phyloP scores from a whole-genome alignment of 2,888 invertebrate species.

The Parnassius mnemosyne region DNA sequence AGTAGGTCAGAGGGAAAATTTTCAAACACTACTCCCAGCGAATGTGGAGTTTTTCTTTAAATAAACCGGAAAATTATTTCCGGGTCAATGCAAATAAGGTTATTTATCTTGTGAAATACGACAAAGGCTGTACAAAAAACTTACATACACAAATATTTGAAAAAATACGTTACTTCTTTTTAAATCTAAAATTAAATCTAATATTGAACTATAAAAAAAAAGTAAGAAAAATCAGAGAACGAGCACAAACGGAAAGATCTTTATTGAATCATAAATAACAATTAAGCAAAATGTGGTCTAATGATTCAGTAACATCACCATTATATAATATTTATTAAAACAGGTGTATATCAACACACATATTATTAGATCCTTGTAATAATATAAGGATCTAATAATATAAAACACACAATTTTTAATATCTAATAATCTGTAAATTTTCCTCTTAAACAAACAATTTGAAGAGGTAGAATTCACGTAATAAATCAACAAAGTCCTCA shows the following conservation, averaged over 20 bases:
- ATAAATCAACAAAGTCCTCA: constrained; percentile 19
- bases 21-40: constrained; percentile 72
- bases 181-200: too few species aligned
- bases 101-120: constrained; percentile 55
- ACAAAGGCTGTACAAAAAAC: constrained; percentile 33
- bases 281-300: constrained; percentile 18
- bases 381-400: too few species aligned
- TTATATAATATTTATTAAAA: constrained; percentile 17
- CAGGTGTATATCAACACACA: background rate
- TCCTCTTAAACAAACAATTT: too few species aligned
- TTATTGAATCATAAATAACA: constrained; percentile 20
- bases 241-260: constrained; percentile 11
- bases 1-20: constrained; percentile 80
- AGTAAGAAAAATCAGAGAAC: background rate
- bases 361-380: too few species aligned
- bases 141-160: constrained; percentile 12
- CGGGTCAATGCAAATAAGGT: constrained; percentile 71
- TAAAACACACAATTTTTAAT: too few species aligned
- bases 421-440: too few species aligned
- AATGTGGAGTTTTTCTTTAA: constrained; percentile 68
- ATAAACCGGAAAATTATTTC: constrained; percentile 65
- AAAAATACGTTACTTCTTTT: background rate
- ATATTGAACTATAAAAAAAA: background rate
- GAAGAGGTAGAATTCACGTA: too few species aligned
- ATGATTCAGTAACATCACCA: constrained; percentile 7